Base-by-base conservation (phyloP, 1,140 invertebrate genomes). In the Anastatus disparis region DNA sequence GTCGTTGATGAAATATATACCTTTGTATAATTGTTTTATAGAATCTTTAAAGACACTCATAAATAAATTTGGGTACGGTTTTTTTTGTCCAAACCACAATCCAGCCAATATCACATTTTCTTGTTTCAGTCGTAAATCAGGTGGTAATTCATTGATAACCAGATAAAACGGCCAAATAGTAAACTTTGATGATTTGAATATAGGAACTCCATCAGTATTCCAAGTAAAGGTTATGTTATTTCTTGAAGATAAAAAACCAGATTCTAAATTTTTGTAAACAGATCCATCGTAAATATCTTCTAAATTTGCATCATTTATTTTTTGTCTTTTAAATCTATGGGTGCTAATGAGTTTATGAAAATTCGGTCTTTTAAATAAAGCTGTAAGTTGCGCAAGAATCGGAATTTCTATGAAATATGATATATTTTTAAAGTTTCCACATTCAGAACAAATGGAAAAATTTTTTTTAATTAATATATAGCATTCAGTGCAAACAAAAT, bases 21-120 rank as follows among this genome's bases (percentile, higher is more conserved):
- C 59, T 62, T 29, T 44, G 38, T 62, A 62, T 13, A 62, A 48
- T 17, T 62, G 2, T 27, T n/a, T 26, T n/a, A 3, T 3, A 4
- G 3, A 13, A 29, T 35, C 31, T 35, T 10, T 4, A 35, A 35
- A 35, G 10, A 35, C 31, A 10, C 31, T 35, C 31, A 35, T 27
- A 62, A 62, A 44, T 4, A 27, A 15, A 29, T 62, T 48, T 2
- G 42, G 20, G 6, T 24, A 10, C 3, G 42, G 59, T 46, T 62
- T 62, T 24, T 12, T 62, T 27, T 3, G 6, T 2, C 59, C 42
- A 62, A 62, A 62, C 59, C 59, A 62, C 4, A 62, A n/a, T 1
- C 59, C 59, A n/a, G 40, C 59, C 9, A 62, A 46, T 13, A 62
- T 2, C 12, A 62, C 15, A 48, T 62, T 62, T 46, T 62, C 59